Evolutionary conservation across 2,888 invertebrate species (phyloP).

Genomic region (Apodemia hepburni): DNA sequence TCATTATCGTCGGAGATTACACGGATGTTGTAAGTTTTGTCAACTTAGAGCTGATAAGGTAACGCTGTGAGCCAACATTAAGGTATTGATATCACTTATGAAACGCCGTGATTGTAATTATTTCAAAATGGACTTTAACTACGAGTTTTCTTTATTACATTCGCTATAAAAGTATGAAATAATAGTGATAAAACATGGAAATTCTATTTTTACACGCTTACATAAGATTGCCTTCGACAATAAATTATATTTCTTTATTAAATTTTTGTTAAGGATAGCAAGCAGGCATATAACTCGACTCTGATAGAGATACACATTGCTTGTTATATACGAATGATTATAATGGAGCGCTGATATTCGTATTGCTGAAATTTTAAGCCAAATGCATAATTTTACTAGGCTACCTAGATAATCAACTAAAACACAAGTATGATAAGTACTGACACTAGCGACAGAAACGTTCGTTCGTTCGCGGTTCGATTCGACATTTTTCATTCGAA

Average conservation of each 20-base stretch:
- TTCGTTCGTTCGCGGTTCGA: no score
- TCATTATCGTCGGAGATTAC: constrained; percentile 8
- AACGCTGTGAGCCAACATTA: constrained; percentile 12
- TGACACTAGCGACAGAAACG: no score
- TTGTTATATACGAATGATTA: no score
- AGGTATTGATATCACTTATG: constrained; percentile 14
- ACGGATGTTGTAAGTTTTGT: constrained; percentile 13
- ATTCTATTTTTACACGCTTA: constrained; percentile 11
- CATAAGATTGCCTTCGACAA: background rate
- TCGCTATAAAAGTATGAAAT: constrained; percentile 14
- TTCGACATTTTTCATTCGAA: no score
- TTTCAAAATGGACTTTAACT: constrained; percentile 7
- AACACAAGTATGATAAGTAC: no score
- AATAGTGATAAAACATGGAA: constrained; percentile 5
- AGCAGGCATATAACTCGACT: no score
- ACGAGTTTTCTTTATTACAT: constrained; percentile 7
- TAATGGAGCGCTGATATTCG: no score
- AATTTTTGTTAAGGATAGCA: no score
- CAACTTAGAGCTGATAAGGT: constrained; percentile 14
- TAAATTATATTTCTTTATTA: background rate
- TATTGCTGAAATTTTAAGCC: no score
- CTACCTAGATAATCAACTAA: no score
- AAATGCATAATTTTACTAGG: no score
- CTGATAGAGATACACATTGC: no score
- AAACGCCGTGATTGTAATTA: constrained; percentile 11